Percentiles rank a stretch among this genome's conserved stretches.
These are phyloP conservation scores for Antigone vipio DNA, from an alignment of 2,113 vertebrate species.

Conservation along the genomic window DNA sequence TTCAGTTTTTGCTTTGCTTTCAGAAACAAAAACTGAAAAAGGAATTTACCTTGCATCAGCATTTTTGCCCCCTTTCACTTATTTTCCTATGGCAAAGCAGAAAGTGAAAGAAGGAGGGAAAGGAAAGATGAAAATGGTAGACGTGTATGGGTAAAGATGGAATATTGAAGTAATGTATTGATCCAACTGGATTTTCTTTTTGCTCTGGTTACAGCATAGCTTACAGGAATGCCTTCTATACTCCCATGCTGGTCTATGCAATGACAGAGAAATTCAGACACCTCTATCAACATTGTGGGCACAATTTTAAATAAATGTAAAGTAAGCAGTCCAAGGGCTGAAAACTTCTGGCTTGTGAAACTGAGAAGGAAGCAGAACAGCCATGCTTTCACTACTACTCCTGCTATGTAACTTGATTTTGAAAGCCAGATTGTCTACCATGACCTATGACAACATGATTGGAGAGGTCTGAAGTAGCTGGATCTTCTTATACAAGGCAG, in stretches of 20 bases:
- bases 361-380: neutral
- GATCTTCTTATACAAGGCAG: neutral
- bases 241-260: neutral
- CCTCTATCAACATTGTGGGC: neutral
- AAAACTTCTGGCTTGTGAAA: neutral
- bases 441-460: no score
- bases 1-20: neutral
- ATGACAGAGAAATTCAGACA: neutral
- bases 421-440: neutral
- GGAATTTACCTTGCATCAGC: neutral
- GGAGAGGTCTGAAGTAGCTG: neutral
- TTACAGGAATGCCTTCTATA: neutral
- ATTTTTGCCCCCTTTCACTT: neutral
- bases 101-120: neutral
- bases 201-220: neutral
- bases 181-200: neutral
- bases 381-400: neutral
- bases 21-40: neutral
- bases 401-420: neutral
- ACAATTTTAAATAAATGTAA: neutral
- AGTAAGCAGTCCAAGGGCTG: neutral
- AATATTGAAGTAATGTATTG: neutral
- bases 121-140: neutral
- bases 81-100: neutral
- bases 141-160: neutral